Evolutionary conservation across 2,113 vertebrate species (phyloP).

Genomic region (Ibidorhyncha struthersii): DNA sequence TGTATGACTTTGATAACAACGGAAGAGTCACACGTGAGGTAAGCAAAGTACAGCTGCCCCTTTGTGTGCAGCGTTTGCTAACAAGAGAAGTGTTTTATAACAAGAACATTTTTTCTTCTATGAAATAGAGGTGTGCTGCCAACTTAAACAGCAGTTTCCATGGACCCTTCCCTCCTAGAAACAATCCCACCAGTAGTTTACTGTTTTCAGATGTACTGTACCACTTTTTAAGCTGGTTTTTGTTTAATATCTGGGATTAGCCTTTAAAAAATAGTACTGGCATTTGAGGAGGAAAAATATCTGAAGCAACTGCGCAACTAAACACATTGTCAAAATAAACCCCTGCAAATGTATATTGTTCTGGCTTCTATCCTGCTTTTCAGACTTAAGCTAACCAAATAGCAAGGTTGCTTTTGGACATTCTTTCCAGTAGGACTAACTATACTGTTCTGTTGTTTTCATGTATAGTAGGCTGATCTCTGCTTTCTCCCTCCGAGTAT

Average conservation of each 20-base stretch:
- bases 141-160: slow-evolving; percentile 44
- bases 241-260: slow-evolving; percentile 50
- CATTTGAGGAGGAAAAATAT: slow-evolving; percentile 19
- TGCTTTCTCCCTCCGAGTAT: not conserved
- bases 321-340: slow-evolving; percentile 56
- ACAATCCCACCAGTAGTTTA: not conserved
- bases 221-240: not conserved
- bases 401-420: slow-evolving; percentile 26
- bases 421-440: slow-evolving; percentile 46
- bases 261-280: slow-evolving; percentile 29
- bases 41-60: slow-evolving; percentile 55
- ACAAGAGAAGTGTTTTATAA: slow-evolving; percentile 31
- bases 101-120: slow-evolving; percentile 10
- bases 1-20: slow-evolving; percentile 98
- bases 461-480: not conserved
- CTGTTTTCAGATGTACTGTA: slow-evolving; percentile 20
- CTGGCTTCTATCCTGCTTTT: slow-evolving; percentile 38
- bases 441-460: slow-evolving; percentile 32
- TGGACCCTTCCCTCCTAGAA: slow-evolving; percentile 26
- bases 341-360: slow-evolving; percentile 43
- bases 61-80: not conserved
- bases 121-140: slow-evolving; percentile 28
- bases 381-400: slow-evolving; percentile 56
- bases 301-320: slow-evolving; percentile 40
- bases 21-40: slow-evolving; percentile 99